These are phyloP conservation scores for Tetanocera ferruginea DNA, from an alignment of 2,888 invertebrate genomes.

Conservation along the genomic window DNA sequence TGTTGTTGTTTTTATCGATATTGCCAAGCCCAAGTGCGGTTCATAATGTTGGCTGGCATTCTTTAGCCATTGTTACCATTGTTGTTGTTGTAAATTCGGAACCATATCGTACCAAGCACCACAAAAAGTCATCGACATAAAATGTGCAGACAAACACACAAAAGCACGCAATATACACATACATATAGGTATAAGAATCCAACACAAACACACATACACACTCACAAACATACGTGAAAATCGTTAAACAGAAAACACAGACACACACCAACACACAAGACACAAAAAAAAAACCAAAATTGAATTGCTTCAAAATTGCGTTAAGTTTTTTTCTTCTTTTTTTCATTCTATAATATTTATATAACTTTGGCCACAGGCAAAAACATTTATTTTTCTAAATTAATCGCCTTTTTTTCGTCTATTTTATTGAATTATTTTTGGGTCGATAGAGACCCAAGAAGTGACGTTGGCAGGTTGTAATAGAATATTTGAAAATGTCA, in stretches of 20 bases:
- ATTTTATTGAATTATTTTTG: neutral
- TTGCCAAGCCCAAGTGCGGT: neutral
- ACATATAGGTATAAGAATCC: neutral
- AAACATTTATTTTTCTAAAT: neutral
- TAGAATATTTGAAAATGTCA: too few relatives aligned
- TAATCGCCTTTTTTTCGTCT: neutral
- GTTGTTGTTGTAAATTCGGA: conserved; percentile 22
- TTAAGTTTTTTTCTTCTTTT: neutral
- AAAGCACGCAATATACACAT: conserved; percentile 13
- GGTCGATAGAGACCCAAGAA: neutral
- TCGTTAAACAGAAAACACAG: neutral
- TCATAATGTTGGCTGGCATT: conserved; percentile 1
- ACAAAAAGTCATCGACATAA: conserved; percentile 24
- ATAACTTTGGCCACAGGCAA: neutral
- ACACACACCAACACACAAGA: neutral
- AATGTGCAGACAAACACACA: conserved; percentile 18
- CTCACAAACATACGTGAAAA: neutral
- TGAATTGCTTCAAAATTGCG: conserved; percentile 22
- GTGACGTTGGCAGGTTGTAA: too few relatives aligned
- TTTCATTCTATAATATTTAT: neutral
- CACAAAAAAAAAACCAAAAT: neutral
- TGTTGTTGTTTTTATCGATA: conserved; percentile 15
- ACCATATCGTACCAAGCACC: conserved; percentile 29
- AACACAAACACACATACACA: conserved; percentile 1
- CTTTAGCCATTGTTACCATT: too few relatives aligned